These are phyloP conservation scores for Prorops nasuta DNA, from an alignment of 1,140 invertebrate species.

Conservation along the genomic window DNA sequence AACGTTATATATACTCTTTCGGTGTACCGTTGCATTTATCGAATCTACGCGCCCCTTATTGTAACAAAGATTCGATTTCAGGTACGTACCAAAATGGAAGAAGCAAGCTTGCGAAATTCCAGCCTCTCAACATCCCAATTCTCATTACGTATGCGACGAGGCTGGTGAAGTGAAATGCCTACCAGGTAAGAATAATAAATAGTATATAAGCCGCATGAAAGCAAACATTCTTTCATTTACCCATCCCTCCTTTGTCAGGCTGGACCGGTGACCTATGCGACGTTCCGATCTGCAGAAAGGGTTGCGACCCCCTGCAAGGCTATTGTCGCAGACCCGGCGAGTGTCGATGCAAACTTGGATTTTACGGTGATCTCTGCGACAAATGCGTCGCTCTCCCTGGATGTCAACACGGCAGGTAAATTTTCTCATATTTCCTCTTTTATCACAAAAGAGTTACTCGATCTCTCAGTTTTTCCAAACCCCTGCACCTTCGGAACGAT, in stretches of 20 bases:
- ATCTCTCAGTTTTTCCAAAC: no score
- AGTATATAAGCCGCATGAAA: no score
- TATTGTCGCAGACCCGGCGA: constrained; percentile 85
- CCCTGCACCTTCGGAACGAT: no score
- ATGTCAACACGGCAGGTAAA: constrained; percentile 74
- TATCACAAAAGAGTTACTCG: no score
- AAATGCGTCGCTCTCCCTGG: constrained; percentile 83
- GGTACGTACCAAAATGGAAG: constrained; percentile 79
- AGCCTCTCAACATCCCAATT: constrained; percentile 82
- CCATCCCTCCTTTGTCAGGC: constrained; percentile 50
- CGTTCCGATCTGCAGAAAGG: constrained; percentile 84
- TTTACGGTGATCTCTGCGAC: constrained; percentile 79
- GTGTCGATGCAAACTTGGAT: constrained; percentile 80
- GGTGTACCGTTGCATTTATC: no score
- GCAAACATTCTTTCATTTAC: no score
- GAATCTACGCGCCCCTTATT: no score
- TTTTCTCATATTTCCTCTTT: no score
- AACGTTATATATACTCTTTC: no score
- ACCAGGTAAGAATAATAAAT: constrained; percentile 61
- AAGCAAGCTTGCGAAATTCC: constrained; percentile 81
- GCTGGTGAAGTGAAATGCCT: constrained; percentile 89
- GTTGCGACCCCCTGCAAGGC: constrained; percentile 90
- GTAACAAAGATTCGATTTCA: no score
- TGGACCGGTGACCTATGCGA: constrained; percentile 94
- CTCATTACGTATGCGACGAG: constrained; percentile 89